phyloP scores from a whole-genome alignment of 23 tunicate genomes.

The Trididemnum nubilum region DNA sequence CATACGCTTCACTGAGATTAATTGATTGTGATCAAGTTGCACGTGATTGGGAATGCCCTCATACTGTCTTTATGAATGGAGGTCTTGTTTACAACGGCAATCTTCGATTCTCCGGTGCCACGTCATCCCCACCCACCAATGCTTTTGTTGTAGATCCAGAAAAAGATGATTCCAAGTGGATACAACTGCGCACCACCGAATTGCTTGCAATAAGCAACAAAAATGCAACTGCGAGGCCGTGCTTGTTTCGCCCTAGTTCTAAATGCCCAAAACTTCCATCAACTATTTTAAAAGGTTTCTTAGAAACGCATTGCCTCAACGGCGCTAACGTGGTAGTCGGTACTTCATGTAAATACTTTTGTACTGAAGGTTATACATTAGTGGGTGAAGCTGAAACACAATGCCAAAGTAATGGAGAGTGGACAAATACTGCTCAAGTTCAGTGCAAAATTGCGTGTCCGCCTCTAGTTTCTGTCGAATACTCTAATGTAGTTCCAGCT shows the following conservation, averaged over 20 bases:
- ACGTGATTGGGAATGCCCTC: neutral
- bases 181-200: neutral
- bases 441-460: neutral
- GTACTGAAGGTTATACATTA: conserved; percentile 22
- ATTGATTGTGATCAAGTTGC: neutral
- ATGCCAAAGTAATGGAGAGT: conserved; percentile 34
- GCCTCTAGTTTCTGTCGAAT: neutral
- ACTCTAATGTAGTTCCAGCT: neutral
- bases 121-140: neutral
- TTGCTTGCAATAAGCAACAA: neutral
- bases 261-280: conserved; percentile 1
- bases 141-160: neutral
- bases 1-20: neutral
- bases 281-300: neutral
- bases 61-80: neutral
- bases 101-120: neutral
- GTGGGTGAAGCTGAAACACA: neutral
- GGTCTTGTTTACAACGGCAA: neutral
- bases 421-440: neutral
- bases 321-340: conserved; percentile 7
- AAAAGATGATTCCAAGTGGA: conserved; percentile 10
- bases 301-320: neutral
- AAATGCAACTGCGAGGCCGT: neutral
- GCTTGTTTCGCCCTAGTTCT: neutral
- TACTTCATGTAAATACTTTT: conserved; percentile 22